These are phyloP conservation scores for Bothrops jararaca DNA, from an alignment of 2,113 vertebrate genomes.

Conservation along the genomic window DNA sequence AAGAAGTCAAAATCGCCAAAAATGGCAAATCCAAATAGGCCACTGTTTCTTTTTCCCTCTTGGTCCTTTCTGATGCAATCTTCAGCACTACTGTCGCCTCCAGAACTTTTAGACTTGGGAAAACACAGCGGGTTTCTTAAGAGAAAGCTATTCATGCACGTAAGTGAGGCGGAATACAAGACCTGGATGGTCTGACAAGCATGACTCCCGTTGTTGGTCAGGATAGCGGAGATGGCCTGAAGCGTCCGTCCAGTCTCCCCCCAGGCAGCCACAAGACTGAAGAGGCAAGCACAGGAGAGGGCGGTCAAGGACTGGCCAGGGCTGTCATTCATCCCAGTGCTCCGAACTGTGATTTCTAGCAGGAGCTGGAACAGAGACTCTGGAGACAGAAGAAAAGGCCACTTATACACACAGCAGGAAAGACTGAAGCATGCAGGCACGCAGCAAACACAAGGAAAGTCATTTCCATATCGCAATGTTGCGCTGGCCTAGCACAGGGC, in stretches of 20 bases:
- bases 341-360: conserved; percentile 94
- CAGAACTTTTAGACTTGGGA: rapidly evolving
- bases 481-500: too few species aligned
- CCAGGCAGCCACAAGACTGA: conserved; percentile 97
- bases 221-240: conserved; percentile 96
- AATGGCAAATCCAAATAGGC: background rate
- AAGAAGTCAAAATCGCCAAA: background rate
- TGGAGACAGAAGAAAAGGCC: conserved; percentile 67
- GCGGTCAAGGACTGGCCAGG: conserved; percentile 94
- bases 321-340: conserved; percentile 91
- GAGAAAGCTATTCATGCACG: background rate
- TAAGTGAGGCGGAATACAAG: conserved; percentile 34
- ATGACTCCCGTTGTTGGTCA: conserved; percentile 98
- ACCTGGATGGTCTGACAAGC: conserved; percentile 99
- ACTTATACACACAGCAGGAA: background rate
- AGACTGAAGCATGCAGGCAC: background rate
- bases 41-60: too few species aligned
- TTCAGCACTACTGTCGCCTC: background rate
- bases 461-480: background rate
- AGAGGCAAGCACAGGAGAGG: conserved; percentile 96
- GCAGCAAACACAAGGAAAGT: background rate
- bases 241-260: conserved; percentile 95
- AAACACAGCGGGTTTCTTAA: conserved; percentile 4
- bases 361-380: conserved; percentile 96
- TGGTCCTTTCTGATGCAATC: background rate